A percentile compares a stretch with the other conserved stretches of the same genome.
These are phyloP conservation scores for Ormia ochracea DNA, from an alignment of 2,888 invertebrate genomes.

Conservation along the genomic window DNA sequence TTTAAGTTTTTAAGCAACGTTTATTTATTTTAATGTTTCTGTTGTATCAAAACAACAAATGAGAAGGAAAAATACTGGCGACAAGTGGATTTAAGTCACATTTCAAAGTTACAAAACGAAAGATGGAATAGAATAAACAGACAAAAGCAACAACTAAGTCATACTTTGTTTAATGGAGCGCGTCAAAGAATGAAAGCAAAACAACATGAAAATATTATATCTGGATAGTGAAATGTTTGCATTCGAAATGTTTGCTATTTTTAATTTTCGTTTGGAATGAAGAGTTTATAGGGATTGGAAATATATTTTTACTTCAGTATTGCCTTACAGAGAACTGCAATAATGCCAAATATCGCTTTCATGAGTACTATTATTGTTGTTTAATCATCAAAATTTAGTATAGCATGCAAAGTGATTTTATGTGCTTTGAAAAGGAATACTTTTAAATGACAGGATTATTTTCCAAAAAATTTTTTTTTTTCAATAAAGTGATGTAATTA, in stretches of 20 bases:
- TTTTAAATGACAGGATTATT: no score
- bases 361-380: no score
- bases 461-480: no score
- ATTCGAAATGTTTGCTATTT: not conserved
- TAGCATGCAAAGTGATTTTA: no score
- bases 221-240: not conserved
- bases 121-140: conserved; percentile 11
- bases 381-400: no score
- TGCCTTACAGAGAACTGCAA: no score
- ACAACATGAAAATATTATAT: conserved; percentile 6
- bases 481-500: no score
- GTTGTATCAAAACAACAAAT: conserved; percentile 1
- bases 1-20: conserved; percentile 45
- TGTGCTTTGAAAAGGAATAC: no score
- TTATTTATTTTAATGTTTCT: not conserved
- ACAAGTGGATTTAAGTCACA: conserved; percentile 53
- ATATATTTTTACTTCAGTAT: no score
- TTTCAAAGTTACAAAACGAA: conserved; percentile 31
- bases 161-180: conserved; percentile 48
- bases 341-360: no score
- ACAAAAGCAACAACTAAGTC: not conserved
- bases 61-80: conserved; percentile 26
- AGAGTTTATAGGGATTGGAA: not conserved
- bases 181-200: not conserved
- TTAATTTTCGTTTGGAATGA: not conserved